A percentile compares a stretch with the other conserved stretches of the same genome.
phyloP scores from a whole-genome alignment of 2,113 vertebrate species.

The Drymodes brunneopygia region DNA sequence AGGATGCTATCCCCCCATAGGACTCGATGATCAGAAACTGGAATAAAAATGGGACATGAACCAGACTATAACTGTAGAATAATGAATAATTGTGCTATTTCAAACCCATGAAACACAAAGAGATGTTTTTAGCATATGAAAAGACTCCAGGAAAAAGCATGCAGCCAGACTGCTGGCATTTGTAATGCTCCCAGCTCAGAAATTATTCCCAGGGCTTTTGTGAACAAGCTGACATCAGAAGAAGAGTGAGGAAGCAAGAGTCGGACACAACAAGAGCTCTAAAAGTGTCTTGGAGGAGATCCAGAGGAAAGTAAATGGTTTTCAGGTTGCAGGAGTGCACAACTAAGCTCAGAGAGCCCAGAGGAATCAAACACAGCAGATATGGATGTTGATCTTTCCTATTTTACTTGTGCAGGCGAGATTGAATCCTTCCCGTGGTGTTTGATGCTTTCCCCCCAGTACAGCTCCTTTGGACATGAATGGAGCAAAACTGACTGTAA shows the following conservation, averaged over 20 bases:
- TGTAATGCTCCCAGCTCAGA: background rate
- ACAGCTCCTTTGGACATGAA: background rate
- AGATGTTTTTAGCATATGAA: slow-evolving; percentile 30
- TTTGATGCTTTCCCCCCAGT: background rate
- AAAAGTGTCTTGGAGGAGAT: background rate
- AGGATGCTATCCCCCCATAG: background rate
- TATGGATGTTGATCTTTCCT: background rate
- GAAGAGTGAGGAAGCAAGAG: background rate
- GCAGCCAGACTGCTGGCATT: background rate
- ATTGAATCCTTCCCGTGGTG: background rate
- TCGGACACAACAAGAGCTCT: background rate
- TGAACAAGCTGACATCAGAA: background rate
- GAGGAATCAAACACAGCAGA: background rate
- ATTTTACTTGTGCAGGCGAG: background rate
- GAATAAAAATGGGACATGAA: slow-evolving; percentile 9
- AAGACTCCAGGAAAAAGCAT: background rate
- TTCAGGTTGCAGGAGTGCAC: background rate
- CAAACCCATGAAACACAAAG: background rate
- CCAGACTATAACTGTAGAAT: background rate
- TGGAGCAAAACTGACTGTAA: background rate
- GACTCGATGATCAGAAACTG: background rate
- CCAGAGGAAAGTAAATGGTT: background rate
- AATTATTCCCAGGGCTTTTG: background rate
- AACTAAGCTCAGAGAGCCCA: background rate
- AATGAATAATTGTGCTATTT: slow-evolving; percentile 37